A percentile compares a stretch with the other conserved stretches of the same genome.
Conservation (phyloP, 2,797 vertebrate genomes). For the Anguilla pacifica region DNA sequence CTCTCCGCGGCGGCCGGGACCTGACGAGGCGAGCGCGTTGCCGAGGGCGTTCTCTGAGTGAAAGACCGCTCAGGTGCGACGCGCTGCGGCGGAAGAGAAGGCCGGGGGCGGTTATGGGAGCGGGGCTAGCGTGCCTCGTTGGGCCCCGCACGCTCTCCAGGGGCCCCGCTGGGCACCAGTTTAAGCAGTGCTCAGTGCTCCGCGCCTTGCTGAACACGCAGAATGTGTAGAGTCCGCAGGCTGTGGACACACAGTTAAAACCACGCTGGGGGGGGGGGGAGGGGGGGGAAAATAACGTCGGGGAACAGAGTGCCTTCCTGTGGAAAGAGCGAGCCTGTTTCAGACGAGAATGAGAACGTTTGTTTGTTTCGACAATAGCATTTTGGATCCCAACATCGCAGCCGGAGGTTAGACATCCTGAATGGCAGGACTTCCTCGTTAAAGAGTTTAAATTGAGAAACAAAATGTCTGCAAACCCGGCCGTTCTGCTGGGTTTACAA, state of each 20-base stretch:
- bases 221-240: background rate
- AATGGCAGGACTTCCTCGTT: background rate
- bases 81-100: background rate
- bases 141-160: background rate
- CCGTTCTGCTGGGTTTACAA: background rate
- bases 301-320: background rate
- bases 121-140: background rate
- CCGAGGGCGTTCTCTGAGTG: too few species aligned
- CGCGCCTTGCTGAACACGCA: background rate
- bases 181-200: background rate
- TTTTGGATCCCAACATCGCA: background rate
- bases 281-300: background rate
- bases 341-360: background rate
- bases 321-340: background rate
- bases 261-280: background rate
- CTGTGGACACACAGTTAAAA: too few species aligned
- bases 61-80: background rate
- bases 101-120: background rate
- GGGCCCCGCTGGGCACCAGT: background rate
- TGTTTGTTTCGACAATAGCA: background rate
- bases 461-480: background rate
- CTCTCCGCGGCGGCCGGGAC: conserved; percentile 17
- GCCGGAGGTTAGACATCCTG: conserved; percentile 5
- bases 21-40: conserved; percentile 27
- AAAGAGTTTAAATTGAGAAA: background rate